Evolutionary conservation across 2,113 vertebrate genomes (phyloP).

Genomic region (Ptyas mucosa): DNA sequence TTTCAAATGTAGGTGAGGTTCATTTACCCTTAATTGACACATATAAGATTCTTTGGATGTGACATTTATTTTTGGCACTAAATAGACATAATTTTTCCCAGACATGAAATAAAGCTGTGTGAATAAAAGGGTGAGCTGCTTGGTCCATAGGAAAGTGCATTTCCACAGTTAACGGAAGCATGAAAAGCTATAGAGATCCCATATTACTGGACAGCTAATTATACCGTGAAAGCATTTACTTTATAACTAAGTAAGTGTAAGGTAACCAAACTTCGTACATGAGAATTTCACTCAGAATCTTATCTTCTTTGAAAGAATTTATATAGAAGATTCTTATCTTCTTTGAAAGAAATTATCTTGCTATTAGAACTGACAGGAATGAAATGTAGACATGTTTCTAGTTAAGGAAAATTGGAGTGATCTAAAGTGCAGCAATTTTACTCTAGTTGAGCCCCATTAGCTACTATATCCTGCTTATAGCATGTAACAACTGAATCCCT

Average conservation of each 20-base stretch:
- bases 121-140: not conserved
- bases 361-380: not conserved
- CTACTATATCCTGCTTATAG: not conserved
- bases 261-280: not conserved
- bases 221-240: not conserved
- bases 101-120: not conserved
- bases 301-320: not conserved
- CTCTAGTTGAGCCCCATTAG: not conserved
- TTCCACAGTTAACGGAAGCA: not conserved
- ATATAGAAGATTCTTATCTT: not conserved
- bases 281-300: not conserved
- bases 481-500: not conserved
- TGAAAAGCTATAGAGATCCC: not conserved
- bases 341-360: not conserved
- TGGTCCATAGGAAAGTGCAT: not conserved
- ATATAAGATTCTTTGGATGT: not conserved
- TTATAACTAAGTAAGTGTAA: not conserved
- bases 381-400: not conserved
- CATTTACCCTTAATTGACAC: not conserved
- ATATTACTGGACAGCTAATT: not conserved
- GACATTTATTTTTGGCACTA: not conserved
- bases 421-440: not conserved
- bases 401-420: not conserved
- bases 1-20: not conserved
- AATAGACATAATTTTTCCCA: not conserved